Conservation (phyloP, 92 coral and sea anemone species). For the Porites lobata region DNA sequence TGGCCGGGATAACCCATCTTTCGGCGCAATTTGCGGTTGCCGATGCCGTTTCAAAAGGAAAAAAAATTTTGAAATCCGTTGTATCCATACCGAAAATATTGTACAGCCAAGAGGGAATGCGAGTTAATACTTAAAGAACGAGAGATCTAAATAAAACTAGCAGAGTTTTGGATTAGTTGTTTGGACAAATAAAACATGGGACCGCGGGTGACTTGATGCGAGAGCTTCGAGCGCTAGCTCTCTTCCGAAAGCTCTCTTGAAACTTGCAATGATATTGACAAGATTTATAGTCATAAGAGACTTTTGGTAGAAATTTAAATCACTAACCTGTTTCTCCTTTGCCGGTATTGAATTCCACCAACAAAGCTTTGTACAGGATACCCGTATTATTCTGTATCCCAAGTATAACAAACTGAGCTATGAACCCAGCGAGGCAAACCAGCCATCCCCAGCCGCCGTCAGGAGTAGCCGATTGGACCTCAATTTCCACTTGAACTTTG, state of each 20-base stretch:
- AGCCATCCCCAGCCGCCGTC: slow-evolving; percentile 99
- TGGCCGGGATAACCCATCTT: slow-evolving; percentile 1
- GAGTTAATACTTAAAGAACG: not conserved
- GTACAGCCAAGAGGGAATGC: not conserved
- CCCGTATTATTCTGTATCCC: slow-evolving; percentile 98
- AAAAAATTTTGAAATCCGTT: not conserved
- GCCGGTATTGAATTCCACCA: slow-evolving; percentile 72
- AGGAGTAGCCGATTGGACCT: slow-evolving; percentile 65
- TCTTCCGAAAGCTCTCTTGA: too few species aligned
- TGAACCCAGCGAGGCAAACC: slow-evolving; percentile 92
- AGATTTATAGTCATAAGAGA: too few species aligned
- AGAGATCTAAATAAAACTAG: not conserved
- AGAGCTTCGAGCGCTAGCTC: not conserved
- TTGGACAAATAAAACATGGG: not conserved
- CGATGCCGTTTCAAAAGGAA: not conserved
- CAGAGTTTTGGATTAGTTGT: not conserved
- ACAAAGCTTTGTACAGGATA: slow-evolving; percentile 83
- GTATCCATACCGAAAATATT: not conserved
- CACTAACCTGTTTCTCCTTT: slow-evolving; percentile 81
- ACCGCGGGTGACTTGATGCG: not conserved
- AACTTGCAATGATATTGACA: too few species aligned
- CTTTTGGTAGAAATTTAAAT: not conserved
- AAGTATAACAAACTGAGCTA: slow-evolving; percentile 88
- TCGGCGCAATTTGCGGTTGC: slow-evolving; percentile 43
- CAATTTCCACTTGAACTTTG: slow-evolving; percentile 41